These are phyloP conservation scores for Chionoecetes opilio DNA, from an alignment of 1,140 invertebrate genomes.

Conservation along the genomic window DNA sequence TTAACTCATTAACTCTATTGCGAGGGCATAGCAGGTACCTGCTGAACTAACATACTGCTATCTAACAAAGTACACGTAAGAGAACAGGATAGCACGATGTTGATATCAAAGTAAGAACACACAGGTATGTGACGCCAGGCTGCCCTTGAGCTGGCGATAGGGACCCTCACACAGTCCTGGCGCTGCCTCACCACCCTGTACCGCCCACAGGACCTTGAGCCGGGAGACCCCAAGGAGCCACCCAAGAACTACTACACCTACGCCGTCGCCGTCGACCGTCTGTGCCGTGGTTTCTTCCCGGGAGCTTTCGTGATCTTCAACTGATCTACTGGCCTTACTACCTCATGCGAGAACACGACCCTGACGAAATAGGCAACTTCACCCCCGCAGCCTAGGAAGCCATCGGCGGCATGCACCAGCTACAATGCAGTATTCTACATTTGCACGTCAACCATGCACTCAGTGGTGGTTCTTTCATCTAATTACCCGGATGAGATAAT, in stretches of 20 bases:
- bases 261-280: slow-evolving; percentile 87
- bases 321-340: slow-evolving; percentile 89
- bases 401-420: background rate
- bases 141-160: slow-evolving; percentile 35
- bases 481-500: too few relatives aligned
- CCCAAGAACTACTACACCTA: slow-evolving; percentile 75
- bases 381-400: background rate
- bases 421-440: background rate
- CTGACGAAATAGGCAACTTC: background rate
- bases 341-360: slow-evolving; percentile 71
- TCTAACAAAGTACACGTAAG: too few relatives aligned
- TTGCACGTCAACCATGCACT: background rate
- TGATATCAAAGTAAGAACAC: too few relatives aligned
- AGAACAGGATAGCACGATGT: too few relatives aligned
- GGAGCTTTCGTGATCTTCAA: slow-evolving; percentile 92
- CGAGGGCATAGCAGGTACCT: too few relatives aligned
- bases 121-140: background rate
- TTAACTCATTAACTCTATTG: too few relatives aligned
- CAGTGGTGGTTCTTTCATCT: background rate
- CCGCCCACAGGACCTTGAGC: background rate
- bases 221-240: slow-evolving; percentile 9
- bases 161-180: too few relatives aligned
- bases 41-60: too few relatives aligned
- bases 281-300: slow-evolving; percentile 91
- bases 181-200: background rate